Base-by-base conservation (phyloP, 37 sponge, comb jelly and placozoan genomes). In the Eunapius fragilis region DNA sequence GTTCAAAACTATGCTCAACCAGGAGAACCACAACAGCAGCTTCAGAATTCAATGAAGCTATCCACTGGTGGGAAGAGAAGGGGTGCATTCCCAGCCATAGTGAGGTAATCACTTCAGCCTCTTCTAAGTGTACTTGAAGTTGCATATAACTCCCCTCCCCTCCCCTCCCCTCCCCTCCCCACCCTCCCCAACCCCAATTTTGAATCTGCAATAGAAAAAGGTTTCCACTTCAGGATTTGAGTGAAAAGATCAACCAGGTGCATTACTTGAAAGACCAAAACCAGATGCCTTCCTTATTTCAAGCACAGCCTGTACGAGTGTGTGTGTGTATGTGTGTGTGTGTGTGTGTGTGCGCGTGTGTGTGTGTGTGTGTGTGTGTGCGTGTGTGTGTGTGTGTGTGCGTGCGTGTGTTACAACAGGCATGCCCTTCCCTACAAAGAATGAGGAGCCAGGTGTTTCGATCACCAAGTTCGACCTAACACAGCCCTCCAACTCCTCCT, bases 331-430 rank as follows among this genome's bases (percentile, higher is more conserved):
- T 70, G 71, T 70, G 71, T 70, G 71, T 7, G 9, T 27, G 71
- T 70, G 71, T 70, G 71, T 70, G 71, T 7, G 9, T 70, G 71
- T 70, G 71, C 7, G 71, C 7, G 71, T 70, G 9, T 7, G 9
- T 70, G 71, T 70, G 71, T 70, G 71, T 70, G 71, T 7, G 9
- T 70, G 9, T 70, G 71, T 70, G 9, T 70, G 71, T 70, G 71
- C 7, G 71, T 70, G 71, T 7, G 9, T 70, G 71, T 70, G 71
- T 70, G 71, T 74, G 32, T 74, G 6, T 41, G 41, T 41, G 41
- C 41, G 58, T 58, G 58, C 17, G 41, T 41, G 41, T 41, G 41
- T 58, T 58, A 58, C 19, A 17, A 58, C 19, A 58, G 1, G 7
- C 14, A 58, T 58, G 58, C 17, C 1, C 14, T 58, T 2, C 58